phyloP scores from a whole-genome alignment of 1,140 invertebrate species.

The Drosophila ohnishii region DNA sequence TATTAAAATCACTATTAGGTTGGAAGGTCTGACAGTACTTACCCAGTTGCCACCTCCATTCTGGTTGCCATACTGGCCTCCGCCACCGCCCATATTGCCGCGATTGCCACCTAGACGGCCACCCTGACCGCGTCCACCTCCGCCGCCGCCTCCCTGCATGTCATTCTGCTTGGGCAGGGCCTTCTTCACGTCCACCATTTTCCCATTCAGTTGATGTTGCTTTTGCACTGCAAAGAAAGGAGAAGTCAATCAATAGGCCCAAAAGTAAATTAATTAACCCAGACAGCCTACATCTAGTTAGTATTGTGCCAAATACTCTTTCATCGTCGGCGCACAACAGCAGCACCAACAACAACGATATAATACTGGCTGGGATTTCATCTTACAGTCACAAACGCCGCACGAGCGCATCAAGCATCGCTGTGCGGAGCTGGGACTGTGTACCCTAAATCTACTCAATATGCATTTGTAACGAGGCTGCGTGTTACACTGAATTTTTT shows the following conservation, averaged over 20 bases:
- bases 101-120: slow-evolving; percentile 63
- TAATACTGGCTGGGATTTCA: slow-evolving; percentile 64
- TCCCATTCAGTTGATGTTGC: slow-evolving; percentile 89
- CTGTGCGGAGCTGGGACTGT: slow-evolving; percentile 81
- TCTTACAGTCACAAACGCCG: slow-evolving; percentile 81
- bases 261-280: background rate
- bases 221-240: slow-evolving; percentile 85
- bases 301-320: slow-evolving; percentile 69
- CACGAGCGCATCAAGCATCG: slow-evolving; percentile 68
- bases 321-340: slow-evolving; percentile 60
- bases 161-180: slow-evolving; percentile 89
- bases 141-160: slow-evolving; percentile 83
- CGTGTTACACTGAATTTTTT: slow-evolving; percentile 69
- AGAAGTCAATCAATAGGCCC: slow-evolving; percentile 22
- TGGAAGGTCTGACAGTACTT: slow-evolving; percentile 83
- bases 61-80: slow-evolving; percentile 78
- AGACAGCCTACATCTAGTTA: background rate
- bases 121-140: slow-evolving; percentile 67
- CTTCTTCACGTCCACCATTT: slow-evolving; percentile 92
- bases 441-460: background rate
- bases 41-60: slow-evolving; percentile 84
- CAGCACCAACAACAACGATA: slow-evolving; percentile 65
- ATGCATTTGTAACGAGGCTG: slow-evolving; percentile 70
- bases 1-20: background rate
- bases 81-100: slow-evolving; percentile 68